Evolutionary conservation across 2,888 invertebrate species (phyloP).

Genomic region (Peribatodes rhomboidaria): DNA sequence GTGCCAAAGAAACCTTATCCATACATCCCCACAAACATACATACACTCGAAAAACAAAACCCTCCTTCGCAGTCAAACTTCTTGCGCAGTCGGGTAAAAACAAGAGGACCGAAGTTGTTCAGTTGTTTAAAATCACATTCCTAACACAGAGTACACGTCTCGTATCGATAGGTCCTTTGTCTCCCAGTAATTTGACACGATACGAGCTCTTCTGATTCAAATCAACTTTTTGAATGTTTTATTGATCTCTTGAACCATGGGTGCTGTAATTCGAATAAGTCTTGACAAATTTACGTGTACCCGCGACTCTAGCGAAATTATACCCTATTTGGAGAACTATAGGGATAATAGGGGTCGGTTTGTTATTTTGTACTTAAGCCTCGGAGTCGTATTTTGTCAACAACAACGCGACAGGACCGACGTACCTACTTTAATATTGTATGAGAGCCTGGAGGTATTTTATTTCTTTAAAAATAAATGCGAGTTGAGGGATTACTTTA

Average conservation of each 20-base stretch:
- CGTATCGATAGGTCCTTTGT: slow-evolving; percentile 35
- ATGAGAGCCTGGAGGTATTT: slow-evolving; percentile 54
- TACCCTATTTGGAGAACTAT: slow-evolving; percentile 23
- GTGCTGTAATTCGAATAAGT: slow-evolving; percentile 72
- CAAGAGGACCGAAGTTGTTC: no score
- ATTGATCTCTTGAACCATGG: slow-evolving; percentile 67
- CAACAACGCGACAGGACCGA: slow-evolving; percentile 55
- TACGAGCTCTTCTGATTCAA: slow-evolving; percentile 62
- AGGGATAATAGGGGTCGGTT: slow-evolving; percentile 29
- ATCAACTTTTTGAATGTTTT: slow-evolving; percentile 73
- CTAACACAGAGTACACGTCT: neutral
- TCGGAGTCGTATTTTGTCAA: slow-evolving; percentile 61
- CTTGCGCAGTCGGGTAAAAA: no score
- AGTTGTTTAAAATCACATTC: neutral
- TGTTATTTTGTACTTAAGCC: slow-evolving; percentile 35
- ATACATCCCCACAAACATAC: no score
- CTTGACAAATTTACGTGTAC: slow-evolving; percentile 42
- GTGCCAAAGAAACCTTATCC: no score
- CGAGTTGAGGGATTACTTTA: slow-evolving; percentile 14
- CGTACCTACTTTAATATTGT: slow-evolving; percentile 64
- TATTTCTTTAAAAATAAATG: slow-evolving; percentile 52
- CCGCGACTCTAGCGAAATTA: slow-evolving; percentile 28
- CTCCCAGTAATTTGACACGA: slow-evolving; percentile 40
- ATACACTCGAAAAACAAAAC: no score
- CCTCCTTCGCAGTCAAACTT: no score